These are phyloP conservation scores for Paratilapia polleni DNA, from an alignment of 2,113 vertebrate genomes.

Conservation along the genomic window DNA sequence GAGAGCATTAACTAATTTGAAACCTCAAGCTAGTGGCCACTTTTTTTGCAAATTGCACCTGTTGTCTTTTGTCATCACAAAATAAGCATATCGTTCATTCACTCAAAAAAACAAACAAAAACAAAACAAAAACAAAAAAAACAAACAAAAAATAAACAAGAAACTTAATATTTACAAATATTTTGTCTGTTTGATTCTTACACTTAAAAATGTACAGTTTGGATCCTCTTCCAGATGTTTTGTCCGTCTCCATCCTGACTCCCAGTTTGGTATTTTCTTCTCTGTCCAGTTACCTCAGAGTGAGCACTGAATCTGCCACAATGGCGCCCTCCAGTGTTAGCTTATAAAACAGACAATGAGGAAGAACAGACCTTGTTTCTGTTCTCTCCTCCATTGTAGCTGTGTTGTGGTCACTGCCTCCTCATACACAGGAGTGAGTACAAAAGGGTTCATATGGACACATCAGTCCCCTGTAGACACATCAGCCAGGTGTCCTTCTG, in stretches of 20 bases:
- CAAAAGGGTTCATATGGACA: conserved; percentile 52
- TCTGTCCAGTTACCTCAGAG: conserved; percentile 17
- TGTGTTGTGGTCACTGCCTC: conserved; percentile 33
- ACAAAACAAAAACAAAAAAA: conserved; percentile 38
- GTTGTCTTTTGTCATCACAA: conserved; percentile 79
- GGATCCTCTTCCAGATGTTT: conserved; percentile 58
- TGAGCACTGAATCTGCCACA: conserved; percentile 47
- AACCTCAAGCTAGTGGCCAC: conserved; percentile 21
- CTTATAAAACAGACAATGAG: conserved; percentile 76
- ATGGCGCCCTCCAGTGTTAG: conserved; percentile 70
- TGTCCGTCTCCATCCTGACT: conserved; percentile 50
- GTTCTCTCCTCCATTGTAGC: conserved; percentile 29
- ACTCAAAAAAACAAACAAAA: conserved; percentile 58
- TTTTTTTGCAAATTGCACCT: conserved; percentile 73
- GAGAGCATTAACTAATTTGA: background rate
- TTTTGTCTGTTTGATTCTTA: conserved; percentile 78
- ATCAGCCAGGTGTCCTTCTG: conserved; percentile 36
- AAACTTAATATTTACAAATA: conserved; percentile 88
- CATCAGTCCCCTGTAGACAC: background rate
- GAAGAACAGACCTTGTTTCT: conserved; percentile 59
- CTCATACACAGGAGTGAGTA: conserved; percentile 46
- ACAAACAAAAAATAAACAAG: conserved; percentile 71
- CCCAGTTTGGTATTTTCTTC: conserved; percentile 36
- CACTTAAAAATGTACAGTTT: conserved; percentile 85
- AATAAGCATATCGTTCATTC: conserved; percentile 80